Percentiles rank a stretch among this genome's conserved stretches.
Evolutionary conservation across 2,113 vertebrate genomes (phyloP).

Genomic region (Chionodraco myersi): DNA sequence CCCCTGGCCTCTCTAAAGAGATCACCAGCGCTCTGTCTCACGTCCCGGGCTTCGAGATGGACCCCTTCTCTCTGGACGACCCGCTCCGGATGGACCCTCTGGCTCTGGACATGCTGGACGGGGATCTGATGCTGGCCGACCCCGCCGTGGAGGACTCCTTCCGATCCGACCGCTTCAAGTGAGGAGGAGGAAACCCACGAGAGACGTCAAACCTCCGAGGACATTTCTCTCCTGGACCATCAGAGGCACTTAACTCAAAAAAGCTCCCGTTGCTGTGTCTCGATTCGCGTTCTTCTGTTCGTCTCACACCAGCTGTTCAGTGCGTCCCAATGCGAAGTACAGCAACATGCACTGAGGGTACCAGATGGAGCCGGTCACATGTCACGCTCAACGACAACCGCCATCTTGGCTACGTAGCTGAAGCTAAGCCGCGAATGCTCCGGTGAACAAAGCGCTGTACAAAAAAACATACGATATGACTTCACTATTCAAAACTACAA

Average conservation of each 20-base stretch:
- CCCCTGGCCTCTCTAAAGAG: conserved; percentile 91
- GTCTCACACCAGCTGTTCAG: too few relatives aligned
- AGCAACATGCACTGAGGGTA: too few relatives aligned
- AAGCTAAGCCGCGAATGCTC: too few relatives aligned
- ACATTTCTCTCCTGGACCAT: background rate
- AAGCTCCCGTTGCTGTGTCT: conserved; percentile 14
- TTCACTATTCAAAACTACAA: too few relatives aligned
- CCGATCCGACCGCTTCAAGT: conserved; percentile 91
- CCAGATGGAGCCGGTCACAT: too few relatives aligned
- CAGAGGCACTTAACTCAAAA: too few relatives aligned
- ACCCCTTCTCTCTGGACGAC: conserved; percentile 87
- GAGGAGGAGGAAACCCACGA: conserved; percentile 49
- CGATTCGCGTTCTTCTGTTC: too few relatives aligned
- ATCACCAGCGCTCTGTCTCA: conserved; percentile 90
- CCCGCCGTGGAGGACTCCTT: conserved; percentile 93
- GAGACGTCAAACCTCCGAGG: background rate
- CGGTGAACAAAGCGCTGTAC: too few relatives aligned
- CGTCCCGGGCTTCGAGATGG: conserved; percentile 91
- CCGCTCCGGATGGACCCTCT: conserved; percentile 89
- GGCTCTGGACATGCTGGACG: conserved; percentile 92
- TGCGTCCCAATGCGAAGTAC: too few relatives aligned
- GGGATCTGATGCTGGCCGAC: conserved; percentile 90
- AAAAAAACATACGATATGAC: too few relatives aligned
- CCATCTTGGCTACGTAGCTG: too few relatives aligned
- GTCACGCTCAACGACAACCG: too few relatives aligned